Conservation (phyloP, 1,140 invertebrate species). For the Hypsibius dujardini region DNA sequence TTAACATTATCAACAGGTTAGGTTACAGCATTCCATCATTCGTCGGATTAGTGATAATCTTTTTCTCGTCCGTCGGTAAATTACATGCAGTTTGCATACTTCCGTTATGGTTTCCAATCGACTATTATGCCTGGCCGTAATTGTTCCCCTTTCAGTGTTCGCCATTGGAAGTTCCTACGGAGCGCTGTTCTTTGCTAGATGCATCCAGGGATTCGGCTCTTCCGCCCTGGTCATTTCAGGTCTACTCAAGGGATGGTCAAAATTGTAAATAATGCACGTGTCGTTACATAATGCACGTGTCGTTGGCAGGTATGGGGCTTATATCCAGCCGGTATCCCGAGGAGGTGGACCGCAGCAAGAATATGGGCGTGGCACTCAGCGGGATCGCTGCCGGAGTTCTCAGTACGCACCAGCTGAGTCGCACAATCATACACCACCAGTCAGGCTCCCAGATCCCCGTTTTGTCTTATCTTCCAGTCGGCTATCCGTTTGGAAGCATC, state of each 20-base stretch:
- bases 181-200: slow-evolving; percentile 54
- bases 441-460: not conserved
- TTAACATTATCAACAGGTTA: slow-evolving; percentile 36
- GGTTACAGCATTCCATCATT: slow-evolving; percentile 67
- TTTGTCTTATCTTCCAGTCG: slow-evolving; percentile 33
- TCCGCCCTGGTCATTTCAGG: slow-evolving; percentile 58
- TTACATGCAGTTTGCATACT: no score
- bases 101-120: slow-evolving; percentile 16
- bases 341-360: slow-evolving; percentile 43
- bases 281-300: no score
- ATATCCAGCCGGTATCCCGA: slow-evolving; percentile 39
- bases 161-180: slow-evolving; percentile 57
- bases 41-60: slow-evolving; percentile 56
- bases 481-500: slow-evolving; percentile 57
- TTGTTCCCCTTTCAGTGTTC: slow-evolving; percentile 54
- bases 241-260: slow-evolving; percentile 26
- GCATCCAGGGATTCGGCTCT: slow-evolving; percentile 66
- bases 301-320: slow-evolving; percentile 35
- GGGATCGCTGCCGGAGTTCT: slow-evolving; percentile 58
- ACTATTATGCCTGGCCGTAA: no score
- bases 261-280: no score
- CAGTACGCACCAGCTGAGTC: slow-evolving; percentile 27
- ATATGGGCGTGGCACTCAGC: slow-evolving; percentile 60
- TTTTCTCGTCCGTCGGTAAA: slow-evolving; percentile 60
- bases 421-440: not conserved